Evolutionary conservation across 2,797 vertebrate species (phyloP), one percentile per base, ranked within the genome.

Genomic region (Halcyon smyrnensis): DNA sequence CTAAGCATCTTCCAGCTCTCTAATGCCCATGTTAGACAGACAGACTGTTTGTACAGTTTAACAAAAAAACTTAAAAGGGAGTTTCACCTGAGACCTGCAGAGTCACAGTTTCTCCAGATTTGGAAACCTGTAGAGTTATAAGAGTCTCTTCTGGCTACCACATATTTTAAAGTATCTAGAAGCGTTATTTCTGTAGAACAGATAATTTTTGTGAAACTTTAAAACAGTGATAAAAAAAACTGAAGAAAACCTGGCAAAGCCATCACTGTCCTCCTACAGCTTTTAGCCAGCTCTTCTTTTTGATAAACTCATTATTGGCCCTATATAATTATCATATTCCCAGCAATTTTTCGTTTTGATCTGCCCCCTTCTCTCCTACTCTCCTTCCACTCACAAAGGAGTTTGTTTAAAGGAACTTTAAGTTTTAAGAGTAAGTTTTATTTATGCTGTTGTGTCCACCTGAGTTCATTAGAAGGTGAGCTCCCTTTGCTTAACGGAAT

Each of bases 231-330:
- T 70, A 56, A 92, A 92, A 91, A 11, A 57, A 74, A 93, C 1
- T 6, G 36, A 87, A 89, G 84, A 94, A 82, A 97, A 93, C 79
- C 28, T 87, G 90, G 71, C 78, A 93, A 84, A 93, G 92, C 91
- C 93, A 82, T 93, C 94, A 94, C 75, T 65, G 27, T 95, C 90
- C 91, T 93, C 93, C 95, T 71, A 96, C 95, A 91, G 81, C 88
- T 95, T 90, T 92, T 88, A 96, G 84, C 83, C 93, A 96, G 74
- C 80, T 90, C 89, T 95, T 95, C 82, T 64, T 88, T 93, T 74
- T 93, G 87, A 94, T 90, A 95, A 93, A 91, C 68, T 91, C 62
- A 71, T 90, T 93, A 93, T 79, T 93, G 56, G 60, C 62, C 83
- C 90, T 87, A 81, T 76, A 69, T 89, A 94, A 90, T 82, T 90